These are phyloP conservation scores for Drosophila saltans DNA, from an alignment of 1,140 invertebrate genomes.

Conservation along the genomic window DNA sequence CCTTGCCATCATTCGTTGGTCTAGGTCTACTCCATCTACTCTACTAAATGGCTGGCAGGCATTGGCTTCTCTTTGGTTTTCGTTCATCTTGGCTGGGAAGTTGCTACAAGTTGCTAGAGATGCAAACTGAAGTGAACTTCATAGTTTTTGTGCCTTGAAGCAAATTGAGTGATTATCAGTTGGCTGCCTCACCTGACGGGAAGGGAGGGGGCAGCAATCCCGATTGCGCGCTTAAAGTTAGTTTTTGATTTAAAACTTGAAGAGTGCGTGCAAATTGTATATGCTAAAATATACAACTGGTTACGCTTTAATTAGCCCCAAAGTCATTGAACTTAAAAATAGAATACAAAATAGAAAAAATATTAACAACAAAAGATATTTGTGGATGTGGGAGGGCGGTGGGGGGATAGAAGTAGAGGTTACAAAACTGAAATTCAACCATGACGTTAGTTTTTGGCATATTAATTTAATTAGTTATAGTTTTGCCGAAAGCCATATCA, in stretches of 20 bases:
- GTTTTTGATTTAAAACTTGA: conserved; percentile 28
- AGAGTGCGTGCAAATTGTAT: conserved; percentile 47
- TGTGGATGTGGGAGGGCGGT: conserved; percentile 4
- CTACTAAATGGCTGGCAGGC: conserved; percentile 63
- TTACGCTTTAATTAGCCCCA: conserved; percentile 52
- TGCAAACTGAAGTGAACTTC: conserved; percentile 60
- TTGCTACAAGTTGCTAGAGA: conserved; percentile 53
- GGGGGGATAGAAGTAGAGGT: not conserved
- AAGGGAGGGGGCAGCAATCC: too few species aligned
- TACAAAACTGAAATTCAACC: conserved; percentile 42
- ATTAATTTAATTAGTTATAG: conserved; percentile 63
- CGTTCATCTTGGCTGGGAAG: conserved; percentile 13
- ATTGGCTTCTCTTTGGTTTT: conserved; percentile 53
- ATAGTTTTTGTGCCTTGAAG: conserved; percentile 68
- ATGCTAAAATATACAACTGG: conserved; percentile 40
- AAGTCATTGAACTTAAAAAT: conserved; percentile 40
- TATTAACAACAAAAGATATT: not conserved
- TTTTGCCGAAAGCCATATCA: not conserved
- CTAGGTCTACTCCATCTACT: not conserved
- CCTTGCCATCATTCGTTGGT: not conserved
- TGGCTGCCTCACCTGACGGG: conserved; percentile 60
- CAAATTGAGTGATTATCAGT: conserved; percentile 81
- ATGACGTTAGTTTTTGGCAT: conserved; percentile 50
- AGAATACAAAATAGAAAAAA: not conserved
- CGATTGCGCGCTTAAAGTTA: conserved; percentile 1